Base-by-base conservation (phyloP, 2,888 invertebrate genomes). In the Rhabditoides inermis region DNA sequence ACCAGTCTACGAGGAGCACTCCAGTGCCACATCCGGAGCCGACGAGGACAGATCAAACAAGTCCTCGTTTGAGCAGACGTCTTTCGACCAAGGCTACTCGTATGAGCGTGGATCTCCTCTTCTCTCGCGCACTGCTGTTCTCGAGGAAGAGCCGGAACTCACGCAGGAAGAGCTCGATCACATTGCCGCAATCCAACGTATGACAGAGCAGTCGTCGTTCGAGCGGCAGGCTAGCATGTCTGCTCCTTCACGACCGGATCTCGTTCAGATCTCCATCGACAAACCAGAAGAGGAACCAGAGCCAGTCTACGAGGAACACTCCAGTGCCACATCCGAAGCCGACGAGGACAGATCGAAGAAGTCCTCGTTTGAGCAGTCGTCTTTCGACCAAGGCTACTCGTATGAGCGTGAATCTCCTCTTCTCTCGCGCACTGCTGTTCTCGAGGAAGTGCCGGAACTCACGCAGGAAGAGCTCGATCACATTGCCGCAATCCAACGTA, bases 121-220 rank as follows among this genome's bases (percentile, higher is more conserved):
- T 10, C 20, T 25, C 7, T 22, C 20, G n/a, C 26, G 15, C 20
- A n/a, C 44, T 18, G 10, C 7, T n/a, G n/a, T n/a, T n/a, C n/a
- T n/a, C n/a, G n/a, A n/a, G n/a, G n/a, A n/a, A n/a, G n/a, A n/a
- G 44, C 22, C 15, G 25, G 10, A n/a, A 10, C 12, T 18, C 10
- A n/a, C 25, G 26, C 15, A 44, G 25, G 23, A 44, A 25, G 44
- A 44, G 26, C 15, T 44, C 23, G 44, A 44, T 26, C 44, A 44
- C 26, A 44, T 44, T 25, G 44, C 44, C 5, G 20, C 15, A 15
- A 44, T 44, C 12, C 20, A 20, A n/a, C 5, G 26, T 6, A 20
- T 44, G 7, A 26, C 44, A 20, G 44, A 44, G 25, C 23, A 28
- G 25, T 49, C 49, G 3, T 37, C 49, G 4, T 49, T 40, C 39